phyloP scores from a whole-genome alignment of 2,797 vertebrate genomes.

The Sebastolobus altivelis region DNA sequence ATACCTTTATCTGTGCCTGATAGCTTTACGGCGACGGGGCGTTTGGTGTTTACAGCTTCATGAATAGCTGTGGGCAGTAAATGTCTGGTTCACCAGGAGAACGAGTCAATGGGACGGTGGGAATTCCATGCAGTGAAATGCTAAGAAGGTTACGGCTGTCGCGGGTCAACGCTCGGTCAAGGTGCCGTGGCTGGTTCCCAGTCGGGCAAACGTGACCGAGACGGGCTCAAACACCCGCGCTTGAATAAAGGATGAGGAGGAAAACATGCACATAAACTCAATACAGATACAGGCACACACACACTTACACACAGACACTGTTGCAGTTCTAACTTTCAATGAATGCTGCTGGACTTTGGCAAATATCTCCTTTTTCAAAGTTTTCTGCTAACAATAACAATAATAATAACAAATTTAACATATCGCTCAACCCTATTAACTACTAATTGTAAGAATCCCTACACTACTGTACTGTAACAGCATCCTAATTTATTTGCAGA shows the following conservation, averaged over 20 bases:
- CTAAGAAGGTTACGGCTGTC: constrained; percentile 13
- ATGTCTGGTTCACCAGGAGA: constrained; percentile 10
- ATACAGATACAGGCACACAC: not conserved
- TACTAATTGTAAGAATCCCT: no score
- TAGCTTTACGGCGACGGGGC: constrained; percentile 7
- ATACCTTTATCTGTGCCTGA: constrained; percentile 35
- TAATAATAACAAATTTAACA: no score
- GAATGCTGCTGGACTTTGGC: not conserved
- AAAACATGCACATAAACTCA: not conserved
- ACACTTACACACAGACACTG: not conserved
- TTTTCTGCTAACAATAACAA: not conserved
- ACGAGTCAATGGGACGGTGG: not conserved
- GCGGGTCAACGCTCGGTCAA: constrained; percentile 32
- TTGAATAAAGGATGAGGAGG: not conserved
- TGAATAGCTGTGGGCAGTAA: constrained; percentile 17
- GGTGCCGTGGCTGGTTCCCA: not conserved
- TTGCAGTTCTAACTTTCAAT: not conserved
- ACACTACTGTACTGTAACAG: not conserved
- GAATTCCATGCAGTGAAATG: constrained; percentile 26
- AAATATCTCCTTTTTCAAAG: not conserved
- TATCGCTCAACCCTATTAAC: no score
- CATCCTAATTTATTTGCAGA: not conserved
- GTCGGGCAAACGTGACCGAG: not conserved
- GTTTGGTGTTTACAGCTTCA: constrained; percentile 19
- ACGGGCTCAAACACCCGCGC: not conserved